Percentiles rank a stretch among this genome's conserved stretches.
These are phyloP conservation scores for Panthera uncia DNA, from an alignment of 2,113 vertebrate species.

Conservation along the genomic window DNA sequence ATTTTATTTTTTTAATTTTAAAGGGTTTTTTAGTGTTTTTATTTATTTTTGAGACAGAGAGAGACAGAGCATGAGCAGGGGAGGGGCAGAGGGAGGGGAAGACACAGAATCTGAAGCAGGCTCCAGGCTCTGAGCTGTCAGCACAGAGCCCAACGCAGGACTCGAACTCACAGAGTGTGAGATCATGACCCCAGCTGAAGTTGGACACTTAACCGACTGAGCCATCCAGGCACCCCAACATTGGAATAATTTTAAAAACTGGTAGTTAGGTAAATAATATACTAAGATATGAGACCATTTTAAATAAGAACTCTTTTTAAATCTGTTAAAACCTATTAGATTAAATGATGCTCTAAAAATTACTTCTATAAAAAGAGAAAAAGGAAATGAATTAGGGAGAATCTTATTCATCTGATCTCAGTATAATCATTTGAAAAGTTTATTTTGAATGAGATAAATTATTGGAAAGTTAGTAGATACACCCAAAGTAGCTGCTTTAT, in stretches of 20 bases:
- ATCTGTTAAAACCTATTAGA: background rate
- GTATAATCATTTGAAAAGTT: background rate
- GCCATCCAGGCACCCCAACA: background rate
- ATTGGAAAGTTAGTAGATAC: background rate
- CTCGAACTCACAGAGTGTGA: too few species aligned
- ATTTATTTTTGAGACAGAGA: too few species aligned
- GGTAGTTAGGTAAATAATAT: background rate
- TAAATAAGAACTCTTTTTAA: background rate
- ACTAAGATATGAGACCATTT: background rate
- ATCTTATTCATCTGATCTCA: background rate
- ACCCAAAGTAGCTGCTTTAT: background rate
- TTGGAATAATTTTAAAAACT: background rate
- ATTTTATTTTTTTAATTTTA: background rate
- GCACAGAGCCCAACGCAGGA: too few species aligned
- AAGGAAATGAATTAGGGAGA: background rate
- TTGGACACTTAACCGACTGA: too few species aligned
- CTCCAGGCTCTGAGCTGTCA: too few species aligned
- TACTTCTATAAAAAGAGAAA: background rate
- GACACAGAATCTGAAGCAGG: too few species aligned
- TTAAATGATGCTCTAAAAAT: background rate
- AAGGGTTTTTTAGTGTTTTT: too few species aligned
- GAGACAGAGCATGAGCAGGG: too few species aligned
- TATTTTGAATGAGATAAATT: background rate
- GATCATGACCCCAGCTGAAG: too few species aligned
- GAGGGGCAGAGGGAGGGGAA: too few species aligned